phyloP scores from a whole-genome alignment of 2,888 invertebrate genomes.

The Tenthredo mesomela region DNA sequence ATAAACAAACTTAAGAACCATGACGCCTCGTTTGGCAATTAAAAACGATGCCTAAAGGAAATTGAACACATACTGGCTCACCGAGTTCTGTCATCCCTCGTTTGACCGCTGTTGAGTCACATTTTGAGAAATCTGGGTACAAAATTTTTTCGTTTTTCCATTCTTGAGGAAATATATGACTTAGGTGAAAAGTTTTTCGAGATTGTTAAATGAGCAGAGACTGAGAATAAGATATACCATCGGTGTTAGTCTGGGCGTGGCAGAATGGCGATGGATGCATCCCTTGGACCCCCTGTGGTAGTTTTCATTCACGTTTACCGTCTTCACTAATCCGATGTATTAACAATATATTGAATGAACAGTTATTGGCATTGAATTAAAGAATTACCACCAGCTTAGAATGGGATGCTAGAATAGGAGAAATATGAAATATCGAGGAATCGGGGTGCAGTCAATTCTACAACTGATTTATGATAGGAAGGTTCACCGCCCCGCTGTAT shows the following conservation, averaged over 20 bases:
- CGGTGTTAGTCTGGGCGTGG: conserved; percentile 24
- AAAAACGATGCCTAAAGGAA: conserved; percentile 7
- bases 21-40: neutral
- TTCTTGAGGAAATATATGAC: neutral
- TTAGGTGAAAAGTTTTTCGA: neutral
- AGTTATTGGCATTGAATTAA: conserved; percentile 41
- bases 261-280: neutral
- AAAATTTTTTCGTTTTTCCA: neutral
- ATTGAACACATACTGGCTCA: neutral
- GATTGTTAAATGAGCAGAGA: neutral
- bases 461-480: conserved; percentile 17
- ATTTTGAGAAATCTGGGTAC: neutral
- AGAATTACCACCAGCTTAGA: conserved; percentile 41
- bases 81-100: neutral
- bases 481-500: neutral
- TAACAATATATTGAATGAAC: conserved; percentile 8
- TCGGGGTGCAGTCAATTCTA: neutral
- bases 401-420: neutral
- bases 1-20: conserved; percentile 21
- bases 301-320: neutral
- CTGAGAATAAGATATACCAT: neutral
- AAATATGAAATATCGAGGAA: neutral
- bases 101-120: neutral
- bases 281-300: conserved; percentile 12
- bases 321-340: conserved; percentile 23